Evolutionary conservation across 2,888 invertebrate species (phyloP).

Genomic region (Ferrisia virgata): DNA sequence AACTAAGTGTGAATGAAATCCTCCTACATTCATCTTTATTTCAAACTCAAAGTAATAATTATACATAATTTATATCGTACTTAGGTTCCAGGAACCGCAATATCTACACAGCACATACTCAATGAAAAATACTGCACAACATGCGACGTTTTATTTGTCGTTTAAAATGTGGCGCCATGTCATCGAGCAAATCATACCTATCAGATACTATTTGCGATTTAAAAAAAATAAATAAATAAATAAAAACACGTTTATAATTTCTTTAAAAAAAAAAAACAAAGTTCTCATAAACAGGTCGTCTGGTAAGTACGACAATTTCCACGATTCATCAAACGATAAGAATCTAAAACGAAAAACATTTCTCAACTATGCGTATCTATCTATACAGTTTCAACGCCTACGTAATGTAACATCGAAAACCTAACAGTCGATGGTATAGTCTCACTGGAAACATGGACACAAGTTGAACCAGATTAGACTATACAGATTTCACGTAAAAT

Average conservation of each 20-base stretch:
- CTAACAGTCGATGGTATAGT: background rate
- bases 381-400: conserved; percentile 27
- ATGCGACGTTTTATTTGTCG: background rate
- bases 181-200: background rate
- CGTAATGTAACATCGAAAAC: background rate
- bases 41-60: too few species aligned
- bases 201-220: background rate
- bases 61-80: too few species aligned
- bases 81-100: too few species aligned
- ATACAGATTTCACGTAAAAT: background rate
- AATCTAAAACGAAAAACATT: conserved; percentile 22
- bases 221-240: too few species aligned
- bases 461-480: conserved; percentile 27
- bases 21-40: too few species aligned
- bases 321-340: conserved; percentile 6
- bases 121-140: background rate
- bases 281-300: background rate
- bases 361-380: background rate
- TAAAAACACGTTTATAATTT: background rate
- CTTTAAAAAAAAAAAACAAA: background rate
- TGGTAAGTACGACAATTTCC: background rate
- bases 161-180: background rate
- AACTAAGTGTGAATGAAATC: too few species aligned
- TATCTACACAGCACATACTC: background rate
- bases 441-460: background rate